Conservation (phyloP, 1,140 invertebrate genomes). For the Xylocopa sonorina region DNA sequence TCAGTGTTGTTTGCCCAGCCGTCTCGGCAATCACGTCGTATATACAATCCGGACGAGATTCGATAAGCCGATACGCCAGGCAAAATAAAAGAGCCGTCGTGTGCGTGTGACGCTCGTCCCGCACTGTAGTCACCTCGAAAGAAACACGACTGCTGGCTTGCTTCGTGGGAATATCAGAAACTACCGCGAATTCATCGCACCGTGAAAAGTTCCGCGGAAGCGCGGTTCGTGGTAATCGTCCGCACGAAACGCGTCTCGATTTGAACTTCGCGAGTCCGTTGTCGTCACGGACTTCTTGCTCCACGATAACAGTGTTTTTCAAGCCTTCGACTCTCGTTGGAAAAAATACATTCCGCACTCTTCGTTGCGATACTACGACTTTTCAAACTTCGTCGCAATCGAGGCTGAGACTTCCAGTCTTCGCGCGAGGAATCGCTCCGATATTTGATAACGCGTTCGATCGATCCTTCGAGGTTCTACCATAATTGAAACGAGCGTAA, state of each 20-base stretch:
- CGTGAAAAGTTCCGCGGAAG: slow-evolving; percentile 49
- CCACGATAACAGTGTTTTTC: too few species aligned
- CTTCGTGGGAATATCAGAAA: slow-evolving; percentile 25
- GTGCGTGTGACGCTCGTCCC: neutral
- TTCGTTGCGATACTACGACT: too few species aligned
- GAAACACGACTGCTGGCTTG: too few species aligned
- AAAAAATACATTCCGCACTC: too few species aligned
- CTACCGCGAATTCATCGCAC: slow-evolving; percentile 35
- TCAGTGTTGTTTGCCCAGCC: slow-evolving; percentile 52
- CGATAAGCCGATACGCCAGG: slow-evolving; percentile 14
- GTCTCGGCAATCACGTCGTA: slow-evolving; percentile 32
- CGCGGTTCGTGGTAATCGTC: neutral
- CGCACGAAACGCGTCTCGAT: neutral
- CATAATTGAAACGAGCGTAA: neutral
- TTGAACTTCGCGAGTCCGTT: slow-evolving; percentile 3
- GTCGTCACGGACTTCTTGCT: neutral
- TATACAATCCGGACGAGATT: slow-evolving; percentile 5
- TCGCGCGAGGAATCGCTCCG: too few species aligned
- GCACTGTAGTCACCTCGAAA: too few species aligned
- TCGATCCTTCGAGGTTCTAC: too few species aligned
- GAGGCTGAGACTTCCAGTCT: too few species aligned
- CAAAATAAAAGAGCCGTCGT: slow-evolving; percentile 10
- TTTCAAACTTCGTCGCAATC: too few species aligned
- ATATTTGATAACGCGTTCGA: too few species aligned
- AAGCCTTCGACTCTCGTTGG: too few species aligned